Evolutionary conservation across 1,140 invertebrate species (phyloP), one percentile per base, ranked within the genome.

Genomic region (Cydia splendana): DNA sequence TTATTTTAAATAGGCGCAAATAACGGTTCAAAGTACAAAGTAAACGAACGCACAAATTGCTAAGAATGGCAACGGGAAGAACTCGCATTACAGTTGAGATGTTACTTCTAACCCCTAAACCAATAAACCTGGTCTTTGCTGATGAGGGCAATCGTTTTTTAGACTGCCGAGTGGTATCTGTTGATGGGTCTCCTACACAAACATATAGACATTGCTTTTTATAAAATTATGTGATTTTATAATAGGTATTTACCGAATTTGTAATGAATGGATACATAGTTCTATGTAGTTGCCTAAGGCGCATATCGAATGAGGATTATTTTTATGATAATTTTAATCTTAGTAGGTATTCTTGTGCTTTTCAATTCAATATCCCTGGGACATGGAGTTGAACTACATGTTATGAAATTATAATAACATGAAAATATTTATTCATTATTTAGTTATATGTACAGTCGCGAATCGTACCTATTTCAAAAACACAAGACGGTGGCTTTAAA

Each of bases 11-110:
- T 38, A 38, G 18, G 15, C 9, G 30, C 67, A 71, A 20, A 20
- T 42, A 71, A 62, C 57, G 6, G 34, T 4, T 71, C 15, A 71
- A n/a, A 45, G 67, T 71, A 71, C 67, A 71, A 71, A 71, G 34
- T 38, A 71, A 38, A 69, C 34, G 30, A 71, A 71, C 67, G 67
- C 67, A 71, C 67, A 71, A 71, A 38, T 71, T 71, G 28, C 30
- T 38, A 71, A 71, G 30, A n/a, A 71, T 24, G 24, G 20, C 51
- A 62, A 62, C 57, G n/a, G 18, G 20, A 24, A 62, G 15, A 62
- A 10, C 57, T 20, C 57, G 12, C 18, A 24, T 12, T 62, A 24
- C 20, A 4, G 57, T 62, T 24, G 57, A 10, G 20, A 62, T 62
- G 57, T 62, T 62, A 12, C n/a, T 9, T 62, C 20, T 62, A 24